These are phyloP conservation scores for Lepidocolaptes lacrymiger DNA, from an alignment of 2,797 vertebrate species.

Conservation along the genomic window DNA sequence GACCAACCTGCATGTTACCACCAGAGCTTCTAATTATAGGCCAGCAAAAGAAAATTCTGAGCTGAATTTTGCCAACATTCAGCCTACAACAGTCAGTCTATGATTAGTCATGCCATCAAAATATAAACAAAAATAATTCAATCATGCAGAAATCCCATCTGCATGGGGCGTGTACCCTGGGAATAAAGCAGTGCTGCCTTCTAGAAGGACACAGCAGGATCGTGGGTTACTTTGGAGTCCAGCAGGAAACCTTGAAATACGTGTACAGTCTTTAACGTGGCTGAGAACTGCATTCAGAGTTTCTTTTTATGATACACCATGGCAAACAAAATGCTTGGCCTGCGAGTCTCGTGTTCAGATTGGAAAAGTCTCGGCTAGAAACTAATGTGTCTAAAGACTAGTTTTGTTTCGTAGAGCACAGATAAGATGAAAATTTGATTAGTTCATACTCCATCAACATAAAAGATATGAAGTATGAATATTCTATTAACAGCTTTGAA, in stretches of 20 bases:
- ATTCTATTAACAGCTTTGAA: background rate
- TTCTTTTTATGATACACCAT: background rate
- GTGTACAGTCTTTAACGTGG: accelerated
- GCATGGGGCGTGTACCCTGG: background rate
- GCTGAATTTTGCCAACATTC: background rate
- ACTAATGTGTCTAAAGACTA: background rate
- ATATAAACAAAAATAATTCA: slow-evolving; percentile 12
- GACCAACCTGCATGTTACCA: background rate
- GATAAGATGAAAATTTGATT: background rate
- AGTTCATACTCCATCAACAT: background rate
- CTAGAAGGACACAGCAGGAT: background rate
- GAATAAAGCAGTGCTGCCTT: background rate
- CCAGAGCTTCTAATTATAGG: background rate
- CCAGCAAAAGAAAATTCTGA: background rate
- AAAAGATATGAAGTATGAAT: background rate
- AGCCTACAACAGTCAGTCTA: background rate
- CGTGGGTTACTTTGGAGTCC: background rate
- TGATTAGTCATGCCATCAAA: slow-evolving; percentile 4
- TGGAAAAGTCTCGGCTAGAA: background rate
- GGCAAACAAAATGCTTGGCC: background rate
- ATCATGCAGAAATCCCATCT: background rate
- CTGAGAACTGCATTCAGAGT: background rate
- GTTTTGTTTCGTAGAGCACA: background rate
- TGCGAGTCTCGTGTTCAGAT: background rate
- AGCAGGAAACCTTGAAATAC: accelerated